Conservation (phyloP, 2,888 invertebrate genomes). For the Andrena minutula region DNA sequence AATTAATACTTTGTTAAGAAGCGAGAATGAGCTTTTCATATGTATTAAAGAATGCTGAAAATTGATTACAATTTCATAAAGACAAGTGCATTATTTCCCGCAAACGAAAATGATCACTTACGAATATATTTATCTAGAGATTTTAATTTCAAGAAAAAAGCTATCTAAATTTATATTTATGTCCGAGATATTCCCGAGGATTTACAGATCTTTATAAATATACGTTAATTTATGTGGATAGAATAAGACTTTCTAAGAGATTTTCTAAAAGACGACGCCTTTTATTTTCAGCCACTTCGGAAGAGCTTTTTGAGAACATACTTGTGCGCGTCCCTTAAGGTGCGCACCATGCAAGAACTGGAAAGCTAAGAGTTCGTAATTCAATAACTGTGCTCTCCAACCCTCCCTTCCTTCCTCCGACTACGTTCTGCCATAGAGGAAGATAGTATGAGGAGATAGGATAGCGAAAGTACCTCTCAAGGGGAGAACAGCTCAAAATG, state of each 20-base stretch:
- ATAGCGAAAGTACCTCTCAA: slow-evolving; percentile 57
- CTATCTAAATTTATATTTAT: too few species aligned
- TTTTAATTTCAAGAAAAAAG: too few species aligned
- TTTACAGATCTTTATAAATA: neutral
- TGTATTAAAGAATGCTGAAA: too few species aligned
- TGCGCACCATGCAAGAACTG: slow-evolving; percentile 80
- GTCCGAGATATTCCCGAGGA: neutral
- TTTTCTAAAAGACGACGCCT: slow-evolving; percentile 73
- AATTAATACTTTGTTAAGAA: too few species aligned
- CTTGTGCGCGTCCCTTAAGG: slow-evolving; percentile 80
- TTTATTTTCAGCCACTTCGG: slow-evolving; percentile 76
- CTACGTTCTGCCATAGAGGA: slow-evolving; percentile 56
- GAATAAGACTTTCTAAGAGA: slow-evolving; percentile 57
- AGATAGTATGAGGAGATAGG: slow-evolving; percentile 57
- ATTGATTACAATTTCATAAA: too few species aligned
- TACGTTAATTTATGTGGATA: slow-evolving; percentile 33
- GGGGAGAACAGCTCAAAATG: slow-evolving; percentile 74
- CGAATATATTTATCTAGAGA: too few species aligned
- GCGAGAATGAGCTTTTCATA: too few species aligned
- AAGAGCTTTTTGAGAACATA: slow-evolving; percentile 80
- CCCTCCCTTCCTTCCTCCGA: slow-evolving; percentile 40
- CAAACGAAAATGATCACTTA: too few species aligned
- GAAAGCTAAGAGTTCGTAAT: slow-evolving; percentile 84
- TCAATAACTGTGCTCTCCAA: slow-evolving; percentile 81
- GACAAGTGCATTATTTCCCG: too few species aligned